Evolutionary conservation across 2,888 invertebrate genomes (phyloP), one percentile per base, ranked within the genome.

Genomic region (Sceliomorpha sp.): DNA sequence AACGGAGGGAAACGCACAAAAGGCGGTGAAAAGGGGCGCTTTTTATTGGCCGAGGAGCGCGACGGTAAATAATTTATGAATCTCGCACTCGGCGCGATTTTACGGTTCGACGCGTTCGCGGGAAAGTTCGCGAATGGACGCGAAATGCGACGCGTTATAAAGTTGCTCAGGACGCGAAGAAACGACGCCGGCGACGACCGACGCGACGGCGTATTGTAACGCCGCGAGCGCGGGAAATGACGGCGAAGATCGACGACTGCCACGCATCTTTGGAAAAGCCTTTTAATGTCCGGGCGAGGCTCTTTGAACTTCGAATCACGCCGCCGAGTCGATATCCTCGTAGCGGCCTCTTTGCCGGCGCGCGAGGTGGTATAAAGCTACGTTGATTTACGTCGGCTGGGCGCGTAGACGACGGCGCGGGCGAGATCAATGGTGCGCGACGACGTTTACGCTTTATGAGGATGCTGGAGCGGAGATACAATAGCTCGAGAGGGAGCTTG

Each of bases 21-120:
- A 12, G 34, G 34, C 12, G 7, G 9, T 37, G 7, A 14, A 14
- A 13, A 14, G 14, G 6, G 8, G 13, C 8, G 9, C 10, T 13
- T 10, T 12, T 34, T 10, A 34, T 9, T 34, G 20, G 20, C 12
- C 10, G 10, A 34, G 10, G 10, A 2, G 3, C 10, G 10, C 34
- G 34, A 24, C 24, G 13, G 72, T 83, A 81, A 81, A 83, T 84
- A 81, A 83, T 83, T 82, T 80, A 83, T 82, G 76, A 81, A 77
- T 70, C 20, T 5, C 73, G 58, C 51, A 31, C 56, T 64, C 62
- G 37, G 42, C 59, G 64, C 76, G 78, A 79, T 78, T 80, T 80
- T 72, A 78, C 74, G 78, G 74, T 60, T 71, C 70, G 70, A 59
- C 60, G 69, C 69, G 56, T 51, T 17, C 51, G 59, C 50, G 56